A percentile compares a stretch with the other conserved stretches of the same genome.
These are phyloP conservation scores for Lagocephalus sceleratus DNA, from an alignment of 2,797 vertebrate species.

Conservation along the genomic window DNA sequence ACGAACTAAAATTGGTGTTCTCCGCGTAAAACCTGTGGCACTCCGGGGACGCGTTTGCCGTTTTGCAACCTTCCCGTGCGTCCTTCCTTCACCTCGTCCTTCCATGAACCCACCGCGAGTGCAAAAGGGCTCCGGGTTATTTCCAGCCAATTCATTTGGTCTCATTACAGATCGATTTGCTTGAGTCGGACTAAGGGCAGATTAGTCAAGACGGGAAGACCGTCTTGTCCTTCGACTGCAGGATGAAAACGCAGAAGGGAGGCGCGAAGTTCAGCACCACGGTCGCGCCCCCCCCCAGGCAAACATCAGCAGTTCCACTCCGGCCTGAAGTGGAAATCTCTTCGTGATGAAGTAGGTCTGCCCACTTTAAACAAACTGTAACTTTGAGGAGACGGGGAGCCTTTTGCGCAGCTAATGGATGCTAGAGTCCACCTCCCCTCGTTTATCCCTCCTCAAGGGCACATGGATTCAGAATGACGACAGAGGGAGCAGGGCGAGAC, in stretches of 20 bases:
- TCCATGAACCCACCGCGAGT: not conserved
- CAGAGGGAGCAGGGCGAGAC: conserved; percentile 3
- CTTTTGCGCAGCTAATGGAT: conserved; percentile 57
- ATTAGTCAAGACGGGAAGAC: conserved; percentile 25
- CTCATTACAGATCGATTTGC: conserved; percentile 43
- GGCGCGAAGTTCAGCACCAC: not conserved
- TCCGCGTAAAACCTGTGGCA: no score
- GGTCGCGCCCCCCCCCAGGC: not conserved
- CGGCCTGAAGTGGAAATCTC: no score
- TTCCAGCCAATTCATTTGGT: conserved; percentile 35
- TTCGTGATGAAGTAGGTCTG: not conserved
- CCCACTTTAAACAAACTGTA: not conserved
- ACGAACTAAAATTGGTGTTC: no score
- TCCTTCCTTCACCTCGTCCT: no score
- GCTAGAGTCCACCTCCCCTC: conserved; percentile 51
- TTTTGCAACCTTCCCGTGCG: no score
- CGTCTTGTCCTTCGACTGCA: no score
- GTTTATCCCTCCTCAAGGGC: conserved; percentile 21
- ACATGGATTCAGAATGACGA: conserved; percentile 35
- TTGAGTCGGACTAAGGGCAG: conserved; percentile 40
- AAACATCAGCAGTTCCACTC: no score
- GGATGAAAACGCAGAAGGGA: conserved; percentile 11
- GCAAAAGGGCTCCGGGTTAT: conserved; percentile 17
- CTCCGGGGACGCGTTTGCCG: no score
- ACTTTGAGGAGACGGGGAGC: conserved; percentile 20